Conservation (phyloP, 2,888 invertebrate genomes). For the Tetropium fuscum region DNA sequence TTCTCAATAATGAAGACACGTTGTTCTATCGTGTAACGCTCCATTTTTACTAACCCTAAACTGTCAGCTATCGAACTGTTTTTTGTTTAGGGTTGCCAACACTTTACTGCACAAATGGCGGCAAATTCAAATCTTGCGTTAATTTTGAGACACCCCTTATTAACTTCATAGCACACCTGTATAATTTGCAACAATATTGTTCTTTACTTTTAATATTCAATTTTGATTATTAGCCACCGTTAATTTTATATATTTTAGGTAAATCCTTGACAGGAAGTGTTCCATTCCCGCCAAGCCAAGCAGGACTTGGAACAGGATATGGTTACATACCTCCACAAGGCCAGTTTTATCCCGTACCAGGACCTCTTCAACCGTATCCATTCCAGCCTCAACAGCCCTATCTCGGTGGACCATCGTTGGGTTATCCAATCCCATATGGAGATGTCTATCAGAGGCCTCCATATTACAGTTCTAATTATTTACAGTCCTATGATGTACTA, state of each 20-base stretch:
- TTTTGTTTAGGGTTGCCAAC: too few relatives aligned
- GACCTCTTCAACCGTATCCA: not conserved
- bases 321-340: conserved; percentile 6
- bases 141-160: too few relatives aligned
- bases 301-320: not conserved
- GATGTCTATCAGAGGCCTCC: conserved; percentile 1
- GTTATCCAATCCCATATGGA: not conserved
- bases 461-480: conserved; percentile 4
- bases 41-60: too few relatives aligned
- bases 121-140: too few relatives aligned
- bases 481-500: not conserved
- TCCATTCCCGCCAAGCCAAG: not conserved
- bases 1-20: too few relatives aligned
- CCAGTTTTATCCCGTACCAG: conserved; percentile 10
- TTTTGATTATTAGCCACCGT: not conserved
- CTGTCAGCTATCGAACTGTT: too few relatives aligned
- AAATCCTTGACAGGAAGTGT: not conserved
- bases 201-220: too few relatives aligned
- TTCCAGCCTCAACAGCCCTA: not conserved
- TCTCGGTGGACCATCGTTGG: not conserved
- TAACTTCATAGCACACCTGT: too few relatives aligned
- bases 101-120: too few relatives aligned
- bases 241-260: conserved; percentile 8
- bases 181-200: too few relatives aligned
- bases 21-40: too few relatives aligned